Percentiles rank a stretch among this genome's conserved stretches.
Conservation (phyloP, 2,888 invertebrate genomes). For the Cerastis rubricosa region DNA sequence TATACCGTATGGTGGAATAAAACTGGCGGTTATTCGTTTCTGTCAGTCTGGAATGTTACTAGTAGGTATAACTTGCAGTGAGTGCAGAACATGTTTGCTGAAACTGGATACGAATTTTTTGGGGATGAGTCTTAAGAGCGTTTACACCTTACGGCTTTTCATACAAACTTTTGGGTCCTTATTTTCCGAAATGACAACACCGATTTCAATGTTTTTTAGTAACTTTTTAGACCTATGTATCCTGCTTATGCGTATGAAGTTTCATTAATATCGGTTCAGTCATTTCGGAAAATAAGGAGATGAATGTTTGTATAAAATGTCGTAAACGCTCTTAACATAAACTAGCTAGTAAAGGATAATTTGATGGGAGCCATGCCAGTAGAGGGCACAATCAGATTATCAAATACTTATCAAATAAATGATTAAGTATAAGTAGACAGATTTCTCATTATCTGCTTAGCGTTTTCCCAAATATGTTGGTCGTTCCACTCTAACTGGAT, state of each 20-base stretch:
- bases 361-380: background rate
- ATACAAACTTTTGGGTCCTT: too few relatives aligned
- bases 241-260: too few relatives aligned
- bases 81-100: background rate
- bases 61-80: background rate
- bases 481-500: background rate
- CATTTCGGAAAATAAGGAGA: too few relatives aligned
- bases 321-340: too few relatives aligned
- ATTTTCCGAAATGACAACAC: too few relatives aligned
- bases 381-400: background rate
- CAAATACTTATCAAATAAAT: background rate
- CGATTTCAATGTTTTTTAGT: too few relatives aligned
- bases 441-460: background rate
- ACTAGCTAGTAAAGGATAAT: background rate
- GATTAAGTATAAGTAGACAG: background rate
- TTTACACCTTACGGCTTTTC: too few relatives aligned
- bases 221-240: too few relatives aligned
- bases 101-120: background rate
- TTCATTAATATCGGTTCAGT: too few relatives aligned
- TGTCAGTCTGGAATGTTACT: conserved; percentile 4
- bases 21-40: background rate
- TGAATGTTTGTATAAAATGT: too few relatives aligned
- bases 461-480: background rate
- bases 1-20: conserved; percentile 14
- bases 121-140: background rate